Evolutionary conservation across 2,888 invertebrate species (phyloP).

Genomic region (Amblyteles armatorius): DNA sequence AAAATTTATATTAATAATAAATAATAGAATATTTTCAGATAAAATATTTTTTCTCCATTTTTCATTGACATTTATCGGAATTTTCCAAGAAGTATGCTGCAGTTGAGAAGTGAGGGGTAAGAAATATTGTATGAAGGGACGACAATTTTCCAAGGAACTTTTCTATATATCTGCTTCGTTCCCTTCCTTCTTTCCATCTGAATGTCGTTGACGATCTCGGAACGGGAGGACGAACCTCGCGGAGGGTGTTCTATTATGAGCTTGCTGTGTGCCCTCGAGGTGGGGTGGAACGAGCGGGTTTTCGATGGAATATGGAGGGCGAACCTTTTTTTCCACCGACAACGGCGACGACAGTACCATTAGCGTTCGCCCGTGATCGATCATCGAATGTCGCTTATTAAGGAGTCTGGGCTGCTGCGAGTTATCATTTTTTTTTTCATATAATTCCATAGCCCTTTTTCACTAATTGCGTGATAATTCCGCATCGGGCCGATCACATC

Average conservation of each 20-base stretch:
- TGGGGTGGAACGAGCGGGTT: neutral
- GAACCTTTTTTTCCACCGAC: slow-evolving; percentile 25
- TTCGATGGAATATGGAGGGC: slow-evolving; percentile 49
- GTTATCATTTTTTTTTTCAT: slow-evolving; percentile 15
- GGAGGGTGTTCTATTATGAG: slow-evolving; percentile 17
- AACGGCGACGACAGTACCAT: slow-evolving; percentile 33
- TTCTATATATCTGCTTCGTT: neutral
- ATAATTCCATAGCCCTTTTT: neutral
- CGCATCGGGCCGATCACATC: neutral
- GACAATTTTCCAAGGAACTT: slow-evolving; percentile 19
- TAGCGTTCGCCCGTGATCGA: slow-evolving; percentile 40
- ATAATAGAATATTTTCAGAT: neutral
- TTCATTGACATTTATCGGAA: neutral
- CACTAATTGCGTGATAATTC: slow-evolving; percentile 6
- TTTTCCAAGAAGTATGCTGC: neutral
- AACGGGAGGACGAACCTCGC: slow-evolving; percentile 24
- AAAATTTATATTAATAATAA: neutral
- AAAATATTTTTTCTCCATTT: neutral
- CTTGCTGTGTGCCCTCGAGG: slow-evolving; percentile 12
- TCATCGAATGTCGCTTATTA: slow-evolving; percentile 43
- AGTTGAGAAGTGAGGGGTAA: neutral
- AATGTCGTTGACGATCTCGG: slow-evolving; percentile 22
- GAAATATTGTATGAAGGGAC: neutral
- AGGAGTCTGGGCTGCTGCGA: slow-evolving; percentile 1
- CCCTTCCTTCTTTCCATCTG: neutral